phyloP scores from a whole-genome alignment of 2,888 invertebrate genomes.

The Caenorhabditis drosophilae region DNA sequence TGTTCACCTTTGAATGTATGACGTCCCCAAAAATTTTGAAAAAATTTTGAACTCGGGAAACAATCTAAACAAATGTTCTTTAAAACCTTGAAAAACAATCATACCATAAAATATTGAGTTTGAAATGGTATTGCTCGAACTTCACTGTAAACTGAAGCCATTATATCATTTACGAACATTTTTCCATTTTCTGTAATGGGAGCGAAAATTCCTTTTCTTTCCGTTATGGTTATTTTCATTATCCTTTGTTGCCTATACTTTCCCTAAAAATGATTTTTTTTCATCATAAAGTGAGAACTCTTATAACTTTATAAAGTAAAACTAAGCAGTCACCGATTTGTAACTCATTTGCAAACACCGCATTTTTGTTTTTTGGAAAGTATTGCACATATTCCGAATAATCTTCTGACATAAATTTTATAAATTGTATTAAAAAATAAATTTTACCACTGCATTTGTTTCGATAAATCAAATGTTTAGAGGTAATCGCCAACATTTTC shows the following conservation, averaged over 20 bases:
- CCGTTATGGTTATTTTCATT: conserved; percentile 34
- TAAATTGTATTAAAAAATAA: background rate
- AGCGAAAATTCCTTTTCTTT: conserved; percentile 44
- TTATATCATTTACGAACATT: conserved; percentile 48
- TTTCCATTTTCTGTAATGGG: conserved; percentile 44
- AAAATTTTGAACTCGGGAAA: background rate
- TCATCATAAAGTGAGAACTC: conserved; percentile 7
- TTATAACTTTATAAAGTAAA: conserved; percentile 31
- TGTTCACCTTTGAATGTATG: background rate
- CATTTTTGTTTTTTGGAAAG: conserved; percentile 31
- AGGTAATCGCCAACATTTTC: conserved; percentile 42
- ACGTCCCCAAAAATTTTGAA: conserved; percentile 1
- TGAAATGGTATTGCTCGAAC: conserved; percentile 36
- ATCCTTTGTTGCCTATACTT: conserved; percentile 45
- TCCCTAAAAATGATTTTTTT: conserved; percentile 21
- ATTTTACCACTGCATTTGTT: conserved; percentile 32
- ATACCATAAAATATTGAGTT: conserved; percentile 21
- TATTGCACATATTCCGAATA: conserved; percentile 36
- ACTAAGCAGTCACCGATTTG: conserved; percentile 44
- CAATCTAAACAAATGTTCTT: background rate
- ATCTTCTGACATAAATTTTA: conserved; percentile 21
- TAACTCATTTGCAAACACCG: conserved; percentile 41
- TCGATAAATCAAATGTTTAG: conserved; percentile 43
- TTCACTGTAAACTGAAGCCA: conserved; percentile 43
- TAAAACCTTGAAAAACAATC: background rate